Evolutionary conservation across 1,140 invertebrate genomes (phyloP).

Genomic region (Drosophila lacteicornis): DNA sequence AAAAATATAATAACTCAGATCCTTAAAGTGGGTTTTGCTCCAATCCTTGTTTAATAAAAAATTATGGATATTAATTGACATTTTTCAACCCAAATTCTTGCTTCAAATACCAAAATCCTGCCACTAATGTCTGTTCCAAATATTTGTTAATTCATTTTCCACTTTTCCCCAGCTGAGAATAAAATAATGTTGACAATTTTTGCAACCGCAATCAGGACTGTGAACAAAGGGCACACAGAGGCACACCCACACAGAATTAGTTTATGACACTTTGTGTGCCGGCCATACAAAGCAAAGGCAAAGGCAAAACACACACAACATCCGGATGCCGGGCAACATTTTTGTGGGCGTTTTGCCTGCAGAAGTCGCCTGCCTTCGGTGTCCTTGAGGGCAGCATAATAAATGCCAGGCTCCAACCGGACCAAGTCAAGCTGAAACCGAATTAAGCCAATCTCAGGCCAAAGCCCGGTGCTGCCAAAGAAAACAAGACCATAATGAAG

Average conservation of each 20-base stretch:
- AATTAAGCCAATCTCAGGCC: slow-evolving; percentile 36
- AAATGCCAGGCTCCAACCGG: slow-evolving; percentile 44
- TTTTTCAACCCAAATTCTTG: not conserved
- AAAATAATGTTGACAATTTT: slow-evolving; percentile 62
- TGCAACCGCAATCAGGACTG: slow-evolving; percentile 48
- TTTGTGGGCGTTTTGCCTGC: slow-evolving; percentile 61
- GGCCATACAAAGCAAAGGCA: slow-evolving; percentile 36
- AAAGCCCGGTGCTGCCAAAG: slow-evolving; percentile 31
- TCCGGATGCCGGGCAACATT: slow-evolving; percentile 30
- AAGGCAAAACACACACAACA: slow-evolving; percentile 14
- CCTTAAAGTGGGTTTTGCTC: no score
- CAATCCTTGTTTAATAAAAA: no score
- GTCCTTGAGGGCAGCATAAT: slow-evolving; percentile 60
- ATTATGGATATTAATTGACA: no score
- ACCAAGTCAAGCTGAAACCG: slow-evolving; percentile 49
- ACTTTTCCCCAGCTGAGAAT: slow-evolving; percentile 30
- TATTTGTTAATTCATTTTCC: slow-evolving; percentile 45
- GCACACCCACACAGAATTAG: slow-evolving; percentile 45
- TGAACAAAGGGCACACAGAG: slow-evolving; percentile 26
- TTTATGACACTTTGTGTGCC: slow-evolving; percentile 65
- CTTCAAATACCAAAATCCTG: not conserved
- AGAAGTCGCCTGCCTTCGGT: slow-evolving; percentile 26
- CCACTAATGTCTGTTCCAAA: slow-evolving; percentile 6
- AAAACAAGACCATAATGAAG: slow-evolving; percentile 62
- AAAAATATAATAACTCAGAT: no score